A percentile compares a stretch with the other conserved stretches of the same genome.
Evolutionary conservation across 2,113 vertebrate genomes (phyloP).

Genomic region (Xiphias gladius): DNA sequence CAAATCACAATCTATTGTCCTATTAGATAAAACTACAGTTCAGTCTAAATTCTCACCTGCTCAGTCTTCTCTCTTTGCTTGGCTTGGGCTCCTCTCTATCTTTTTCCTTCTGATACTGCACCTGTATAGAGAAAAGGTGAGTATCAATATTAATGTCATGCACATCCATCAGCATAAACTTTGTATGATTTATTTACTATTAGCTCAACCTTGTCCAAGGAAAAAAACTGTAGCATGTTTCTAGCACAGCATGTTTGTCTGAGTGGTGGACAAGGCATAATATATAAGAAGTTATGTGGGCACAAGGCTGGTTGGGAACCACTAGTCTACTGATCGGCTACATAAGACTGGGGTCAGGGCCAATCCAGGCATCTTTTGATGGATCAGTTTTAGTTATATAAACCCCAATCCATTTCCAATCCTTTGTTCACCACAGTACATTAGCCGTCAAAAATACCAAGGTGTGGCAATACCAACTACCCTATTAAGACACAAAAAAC

Average conservation of each 20-base stretch:
- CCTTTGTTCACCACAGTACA: too few species aligned
- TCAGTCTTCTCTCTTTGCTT: neutral
- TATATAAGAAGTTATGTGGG: neutral
- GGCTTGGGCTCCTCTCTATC: neutral
- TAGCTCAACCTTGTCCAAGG: neutral
- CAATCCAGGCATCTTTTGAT: neutral
- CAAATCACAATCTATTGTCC: neutral
- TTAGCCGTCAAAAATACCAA: too few species aligned
- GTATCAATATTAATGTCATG: neutral
- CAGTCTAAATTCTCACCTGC: conserved; percentile 14
- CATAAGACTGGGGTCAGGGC: too few species aligned
- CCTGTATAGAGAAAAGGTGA: neutral
- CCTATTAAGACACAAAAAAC: too few species aligned
- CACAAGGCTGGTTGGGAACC: neutral
- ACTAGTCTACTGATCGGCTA: neutral
- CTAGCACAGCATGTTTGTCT: too few species aligned
- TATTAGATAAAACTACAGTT: neutral
- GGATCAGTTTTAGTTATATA: neutral
- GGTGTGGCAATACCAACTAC: too few species aligned
- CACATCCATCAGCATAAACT: conserved; percentile 10
- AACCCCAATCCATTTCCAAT: too few species aligned
- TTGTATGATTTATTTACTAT: neutral
- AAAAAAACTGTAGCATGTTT: neutral
- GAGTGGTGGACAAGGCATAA: neutral
- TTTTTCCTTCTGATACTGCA: neutral